Evolutionary conservation across 2,113 vertebrate species (phyloP).

Genomic region (Oxyruncus cristatus): DNA sequence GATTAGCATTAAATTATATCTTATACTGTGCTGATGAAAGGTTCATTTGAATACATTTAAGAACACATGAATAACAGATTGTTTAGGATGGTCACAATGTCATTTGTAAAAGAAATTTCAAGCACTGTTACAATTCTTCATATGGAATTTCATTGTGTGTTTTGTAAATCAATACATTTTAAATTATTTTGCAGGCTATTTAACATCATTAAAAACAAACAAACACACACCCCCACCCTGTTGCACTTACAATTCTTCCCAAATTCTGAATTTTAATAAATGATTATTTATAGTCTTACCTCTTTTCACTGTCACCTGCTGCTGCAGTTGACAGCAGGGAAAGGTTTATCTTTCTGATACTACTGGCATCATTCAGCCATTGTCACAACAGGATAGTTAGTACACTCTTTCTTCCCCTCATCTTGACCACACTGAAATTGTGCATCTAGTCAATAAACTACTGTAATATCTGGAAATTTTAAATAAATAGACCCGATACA

Average conservation of each 20-base stretch:
- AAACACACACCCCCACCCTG: not conserved
- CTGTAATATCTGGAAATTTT: not conserved
- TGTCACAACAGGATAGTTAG: not conserved
- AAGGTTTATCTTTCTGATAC: not conserved
- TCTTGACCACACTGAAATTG: not conserved
- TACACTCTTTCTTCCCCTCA: not conserved
- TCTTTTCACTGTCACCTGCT: slow-evolving; percentile 10
- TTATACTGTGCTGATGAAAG: not conserved
- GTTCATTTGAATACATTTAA: not conserved
- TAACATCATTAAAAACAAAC: not conserved
- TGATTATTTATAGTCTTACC: not conserved
- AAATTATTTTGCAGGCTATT: not conserved
- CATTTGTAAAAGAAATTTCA: not conserved
- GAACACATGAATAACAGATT: not conserved
- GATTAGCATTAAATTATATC: not conserved
- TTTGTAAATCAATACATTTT: not conserved
- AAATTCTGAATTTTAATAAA: not conserved
- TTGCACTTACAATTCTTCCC: not conserved
- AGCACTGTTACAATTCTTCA: not conserved
- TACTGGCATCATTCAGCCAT: not conserved
- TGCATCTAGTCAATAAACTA: not conserved
- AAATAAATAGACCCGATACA: not conserved
- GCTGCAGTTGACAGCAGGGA: not conserved
- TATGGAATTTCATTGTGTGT: not conserved
- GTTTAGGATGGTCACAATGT: not conserved